Evolutionary conservation across 2,113 vertebrate species (phyloP), one percentile per base, ranked within the genome.

Genomic region (Chaetorhynchus papuensis): DNA sequence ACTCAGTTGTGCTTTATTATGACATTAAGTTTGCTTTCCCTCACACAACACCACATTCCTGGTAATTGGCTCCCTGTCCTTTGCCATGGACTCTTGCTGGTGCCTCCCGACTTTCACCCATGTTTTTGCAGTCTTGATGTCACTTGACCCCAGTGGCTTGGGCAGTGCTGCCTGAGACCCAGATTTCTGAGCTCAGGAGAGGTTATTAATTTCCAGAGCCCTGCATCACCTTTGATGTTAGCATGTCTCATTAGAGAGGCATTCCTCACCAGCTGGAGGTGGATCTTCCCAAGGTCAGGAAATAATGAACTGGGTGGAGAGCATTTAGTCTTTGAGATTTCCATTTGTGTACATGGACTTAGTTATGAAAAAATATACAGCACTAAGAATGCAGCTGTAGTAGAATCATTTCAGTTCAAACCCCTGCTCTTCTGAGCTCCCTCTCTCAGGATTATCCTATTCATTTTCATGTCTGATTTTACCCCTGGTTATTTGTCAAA

Each of bases 241-340:
- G 54, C 42, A 4, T 69, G 50, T 89, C 84, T 96, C 93, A 76
- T 96, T 93, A 96, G 68, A 88, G 56, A 90, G 80, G 80, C 72
- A 92, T 78, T 88, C 83, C 76, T 94, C 86, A 80, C 54, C 79
- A 86, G 68, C 80, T 86, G 76, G 47, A 70, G 39, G 57, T 52
- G 63, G 45, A 77, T 77, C 94, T 90, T 87, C 75, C 82, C 66
- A 47, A 74, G 68, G 68, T 92, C 68, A 83, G 60, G 59, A 83
- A 70, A 69, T 94, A 91, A 95, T 54, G 54, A 90, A 86, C 35
- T 53, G 76, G 37, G 91, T 50, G 26, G 45, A 93, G 33, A 22
- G 61, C 20, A 18, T 47, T 66, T 88, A 23, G 17, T 45, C 45
- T 53, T 77, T 66, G 69, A 92, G 23, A 59, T 68, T 82, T 89